Evolutionary conservation across 2,797 vertebrate species (phyloP).

Genomic region (Rhinatrema bivittatum): DNA sequence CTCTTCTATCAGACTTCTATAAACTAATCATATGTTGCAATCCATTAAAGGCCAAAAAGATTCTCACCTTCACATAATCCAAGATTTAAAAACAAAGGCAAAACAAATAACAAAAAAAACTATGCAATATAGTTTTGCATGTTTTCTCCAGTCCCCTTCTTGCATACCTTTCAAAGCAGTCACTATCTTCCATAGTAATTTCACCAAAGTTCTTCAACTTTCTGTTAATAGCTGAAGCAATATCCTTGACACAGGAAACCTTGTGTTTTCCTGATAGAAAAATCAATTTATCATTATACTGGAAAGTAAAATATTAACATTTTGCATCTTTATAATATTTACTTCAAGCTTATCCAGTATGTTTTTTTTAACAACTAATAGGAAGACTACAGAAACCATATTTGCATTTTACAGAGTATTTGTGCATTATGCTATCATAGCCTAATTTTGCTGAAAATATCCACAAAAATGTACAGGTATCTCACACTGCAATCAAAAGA

Average conservation of each 20-base stretch:
- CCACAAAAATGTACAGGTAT: too few species aligned
- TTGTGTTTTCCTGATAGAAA: constrained; percentile 53
- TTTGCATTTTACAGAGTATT: too few species aligned
- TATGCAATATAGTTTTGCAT: too few species aligned
- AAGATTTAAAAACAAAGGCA: too few species aligned
- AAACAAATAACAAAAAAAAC: too few species aligned
- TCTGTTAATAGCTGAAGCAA: constrained; percentile 55
- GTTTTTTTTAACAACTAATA: too few species aligned
- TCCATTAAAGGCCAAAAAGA: too few species aligned
- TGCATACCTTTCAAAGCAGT: constrained; percentile 62
- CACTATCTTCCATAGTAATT: constrained; percentile 41
- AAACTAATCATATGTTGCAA: too few species aligned
- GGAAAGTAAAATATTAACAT: background rate
- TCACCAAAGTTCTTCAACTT: constrained; percentile 56
- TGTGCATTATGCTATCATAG: background rate
- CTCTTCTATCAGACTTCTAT: too few species aligned
- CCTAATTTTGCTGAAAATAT: background rate
- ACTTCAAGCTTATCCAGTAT: background rate
- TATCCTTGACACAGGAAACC: constrained; percentile 49
- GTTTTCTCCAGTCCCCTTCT: rapidly evolving
- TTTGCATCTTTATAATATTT: background rate
- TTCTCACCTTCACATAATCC: too few species aligned
- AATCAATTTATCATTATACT: background rate
- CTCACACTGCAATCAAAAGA: too few species aligned
- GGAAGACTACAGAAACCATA: too few species aligned